Evolutionary conservation across 2,888 invertebrate species (phyloP).

Genomic region (Acronicta aceris): DNA sequence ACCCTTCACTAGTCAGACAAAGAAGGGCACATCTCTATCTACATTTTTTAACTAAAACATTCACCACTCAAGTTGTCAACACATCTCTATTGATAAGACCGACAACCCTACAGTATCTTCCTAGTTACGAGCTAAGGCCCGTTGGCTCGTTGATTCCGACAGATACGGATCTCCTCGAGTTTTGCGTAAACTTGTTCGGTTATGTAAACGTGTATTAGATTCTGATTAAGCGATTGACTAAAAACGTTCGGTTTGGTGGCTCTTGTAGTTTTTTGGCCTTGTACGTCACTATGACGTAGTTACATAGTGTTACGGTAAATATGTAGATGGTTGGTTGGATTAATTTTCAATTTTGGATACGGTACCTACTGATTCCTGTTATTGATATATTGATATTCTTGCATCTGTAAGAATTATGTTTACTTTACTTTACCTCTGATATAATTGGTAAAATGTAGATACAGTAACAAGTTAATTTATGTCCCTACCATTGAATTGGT

Average conservation of each 20-base stretch:
- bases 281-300: constrained; percentile 41
- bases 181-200: constrained; percentile 57
- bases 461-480: too few relatives aligned
- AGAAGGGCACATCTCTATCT: constrained; percentile 11
- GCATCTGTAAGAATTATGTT: too few relatives aligned
- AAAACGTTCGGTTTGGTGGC: constrained; percentile 26
- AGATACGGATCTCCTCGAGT: constrained; percentile 53
- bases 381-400: too few relatives aligned
- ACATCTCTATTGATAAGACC: constrained; percentile 30
- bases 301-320: constrained; percentile 10
- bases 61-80: constrained; percentile 41
- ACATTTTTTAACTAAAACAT: constrained; percentile 34
- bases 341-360: background rate
- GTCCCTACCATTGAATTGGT: too few relatives aligned
- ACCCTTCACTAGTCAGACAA: background rate
- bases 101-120: constrained; percentile 46
- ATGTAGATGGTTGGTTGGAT: constrained; percentile 1
- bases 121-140: constrained; percentile 40
- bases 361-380: background rate
- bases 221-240: constrained; percentile 56
- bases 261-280: constrained; percentile 13
- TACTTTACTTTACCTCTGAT: too few relatives aligned
- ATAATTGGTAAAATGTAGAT: too few relatives aligned
- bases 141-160: constrained; percentile 43
- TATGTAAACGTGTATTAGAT: constrained; percentile 54